phyloP scores from a whole-genome alignment of 1,140 invertebrate genomes.

The Drosophila carrolli region DNA sequence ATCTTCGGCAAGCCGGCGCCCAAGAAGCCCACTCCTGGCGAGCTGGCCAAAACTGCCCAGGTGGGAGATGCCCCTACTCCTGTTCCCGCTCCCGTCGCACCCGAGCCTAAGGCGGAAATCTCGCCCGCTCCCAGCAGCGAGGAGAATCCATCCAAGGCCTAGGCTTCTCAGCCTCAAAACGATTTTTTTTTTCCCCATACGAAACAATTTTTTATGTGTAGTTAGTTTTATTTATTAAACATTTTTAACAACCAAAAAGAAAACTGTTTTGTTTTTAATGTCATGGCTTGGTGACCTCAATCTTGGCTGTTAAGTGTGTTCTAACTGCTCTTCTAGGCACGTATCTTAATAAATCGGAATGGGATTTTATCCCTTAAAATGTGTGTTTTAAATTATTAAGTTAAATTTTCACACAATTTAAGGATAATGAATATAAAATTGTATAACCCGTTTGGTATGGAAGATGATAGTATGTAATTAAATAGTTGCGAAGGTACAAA shows the following conservation, averaged over 20 bases:
- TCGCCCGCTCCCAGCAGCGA: conserved; percentile 17
- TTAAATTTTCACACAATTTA: too few species aligned
- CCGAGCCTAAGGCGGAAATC: conserved; percentile 25
- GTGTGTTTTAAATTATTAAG: too few species aligned
- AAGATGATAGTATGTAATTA: too few species aligned
- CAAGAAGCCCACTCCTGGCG: conserved; percentile 58
- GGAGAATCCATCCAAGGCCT: conserved; percentile 65
- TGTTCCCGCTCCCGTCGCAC: not conserved
- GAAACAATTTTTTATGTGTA: conserved; percentile 41
- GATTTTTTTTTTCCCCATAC: conserved; percentile 27
- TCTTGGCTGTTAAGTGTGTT: too few species aligned
- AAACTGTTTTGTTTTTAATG: not conserved
- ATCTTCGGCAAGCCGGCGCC: conserved; percentile 70
- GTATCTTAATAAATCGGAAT: too few species aligned
- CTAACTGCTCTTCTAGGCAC: too few species aligned
- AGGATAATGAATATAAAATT: too few species aligned
- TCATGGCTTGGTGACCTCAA: too few species aligned
- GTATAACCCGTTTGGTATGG: too few species aligned
- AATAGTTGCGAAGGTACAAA: too few species aligned
- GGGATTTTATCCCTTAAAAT: too few species aligned
- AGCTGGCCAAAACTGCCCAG: conserved; percentile 27
- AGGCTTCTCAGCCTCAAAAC: conserved; percentile 1
- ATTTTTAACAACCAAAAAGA: conserved; percentile 13
- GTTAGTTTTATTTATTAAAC: conserved; percentile 62
- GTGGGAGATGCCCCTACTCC: conserved; percentile 5